These are phyloP conservation scores for Caenorhabditis zanzibari DNA, from an alignment of 2,888 invertebrate species.

Conservation along the genomic window DNA sequence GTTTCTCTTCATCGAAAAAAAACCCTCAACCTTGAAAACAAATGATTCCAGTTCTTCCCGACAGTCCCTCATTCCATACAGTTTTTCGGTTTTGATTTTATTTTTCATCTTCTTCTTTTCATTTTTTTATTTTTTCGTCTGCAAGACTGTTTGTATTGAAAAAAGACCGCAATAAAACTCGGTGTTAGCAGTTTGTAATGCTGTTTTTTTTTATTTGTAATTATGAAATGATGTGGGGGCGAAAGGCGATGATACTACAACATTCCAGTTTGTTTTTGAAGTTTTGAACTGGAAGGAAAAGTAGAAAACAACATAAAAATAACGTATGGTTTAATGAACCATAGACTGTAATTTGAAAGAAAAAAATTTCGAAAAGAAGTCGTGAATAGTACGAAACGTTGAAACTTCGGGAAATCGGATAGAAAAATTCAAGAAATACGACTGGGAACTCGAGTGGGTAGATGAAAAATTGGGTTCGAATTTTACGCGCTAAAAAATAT, in stretches of 20 bases:
- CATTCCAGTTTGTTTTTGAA: not conserved
- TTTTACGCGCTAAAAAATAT: too few species aligned
- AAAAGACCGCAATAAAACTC: constrained; percentile 2
- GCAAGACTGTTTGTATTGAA: too few species aligned
- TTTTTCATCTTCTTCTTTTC: not conserved
- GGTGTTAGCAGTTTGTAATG: not conserved
- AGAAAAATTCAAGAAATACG: not conserved
- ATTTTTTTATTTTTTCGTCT: not conserved
- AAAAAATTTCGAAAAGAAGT: too few species aligned
- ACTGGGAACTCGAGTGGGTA: too few species aligned
- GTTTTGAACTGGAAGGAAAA: not conserved
- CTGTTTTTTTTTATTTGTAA: not conserved
- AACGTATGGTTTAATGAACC: not conserved
- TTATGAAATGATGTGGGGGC: constrained; percentile 17
- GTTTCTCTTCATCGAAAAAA: constrained; percentile 1
- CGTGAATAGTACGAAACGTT: too few species aligned
- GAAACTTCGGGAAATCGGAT: too few species aligned
- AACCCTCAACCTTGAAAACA: not conserved
- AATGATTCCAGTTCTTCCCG: not conserved
- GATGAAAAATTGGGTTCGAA: too few species aligned
- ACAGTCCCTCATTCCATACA: not conserved
- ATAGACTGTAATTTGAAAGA: too few species aligned
- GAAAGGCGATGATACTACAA: constrained; percentile 2
- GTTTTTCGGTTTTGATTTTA: not conserved
- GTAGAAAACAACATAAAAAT: not conserved